phyloP scores from a whole-genome alignment of 2,888 invertebrate species.

The Caenorhabditis wallacei region DNA sequence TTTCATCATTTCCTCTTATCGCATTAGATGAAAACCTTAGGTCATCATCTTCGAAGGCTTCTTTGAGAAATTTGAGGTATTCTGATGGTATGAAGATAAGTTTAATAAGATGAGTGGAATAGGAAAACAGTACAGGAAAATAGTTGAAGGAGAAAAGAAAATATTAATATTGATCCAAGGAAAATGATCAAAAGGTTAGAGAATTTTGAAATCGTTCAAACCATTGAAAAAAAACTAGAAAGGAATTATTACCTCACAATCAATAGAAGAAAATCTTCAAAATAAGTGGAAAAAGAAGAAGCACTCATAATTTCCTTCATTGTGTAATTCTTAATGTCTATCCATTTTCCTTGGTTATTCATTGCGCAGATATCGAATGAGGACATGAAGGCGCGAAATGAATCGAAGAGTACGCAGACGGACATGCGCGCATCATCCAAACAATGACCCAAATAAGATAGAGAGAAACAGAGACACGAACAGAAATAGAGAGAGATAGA shows the following conservation, averaged over 20 bases:
- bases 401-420: conserved; percentile 52
- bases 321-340: conserved; percentile 42
- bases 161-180: no score
- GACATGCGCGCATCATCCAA: conserved; percentile 52
- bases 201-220: no score
- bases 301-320: conserved; percentile 42
- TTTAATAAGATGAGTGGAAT: not conserved
- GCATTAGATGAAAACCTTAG: conserved; percentile 51
- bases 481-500: conserved; percentile 2
- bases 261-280: not conserved
- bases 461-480: conserved; percentile 45
- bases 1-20: conserved; percentile 44
- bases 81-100: no score
- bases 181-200: no score
- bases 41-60: conserved; percentile 34
- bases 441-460: conserved; percentile 64
- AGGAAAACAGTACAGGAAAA: not conserved
- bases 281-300: conserved; percentile 22
- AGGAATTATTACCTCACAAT: not conserved
- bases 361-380: conserved; percentile 61
- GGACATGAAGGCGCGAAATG: conserved; percentile 60
- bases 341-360: conserved; percentile 49
- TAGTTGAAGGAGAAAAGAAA: no score
- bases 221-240: no score
- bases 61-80: not conserved